A percentile compares a stretch with the other conserved stretches of the same genome.
These are phyloP conservation scores for Gambusia yucatana DNA, from an alignment of 2,797 vertebrate species.

Conservation along the genomic window DNA sequence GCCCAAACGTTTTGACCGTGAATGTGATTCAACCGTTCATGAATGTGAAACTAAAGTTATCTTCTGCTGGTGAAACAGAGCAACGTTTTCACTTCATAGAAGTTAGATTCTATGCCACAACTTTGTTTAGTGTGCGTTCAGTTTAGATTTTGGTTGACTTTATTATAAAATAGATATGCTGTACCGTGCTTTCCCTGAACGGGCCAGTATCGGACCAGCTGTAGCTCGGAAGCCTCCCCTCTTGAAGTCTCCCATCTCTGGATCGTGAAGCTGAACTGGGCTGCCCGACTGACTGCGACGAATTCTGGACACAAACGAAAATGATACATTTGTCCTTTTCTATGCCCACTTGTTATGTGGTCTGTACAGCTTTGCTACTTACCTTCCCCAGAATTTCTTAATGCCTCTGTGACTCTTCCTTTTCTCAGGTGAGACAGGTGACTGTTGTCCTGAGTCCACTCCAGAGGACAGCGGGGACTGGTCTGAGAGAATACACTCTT, in stretches of 20 bases:
- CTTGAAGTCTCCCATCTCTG: slow-evolving; percentile 88
- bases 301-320: slow-evolving; percentile 81
- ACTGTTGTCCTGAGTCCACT: slow-evolving; percentile 87
- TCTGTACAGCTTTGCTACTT: slow-evolving; percentile 60
- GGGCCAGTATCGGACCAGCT: slow-evolving; percentile 88
- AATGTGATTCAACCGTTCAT: not conserved
- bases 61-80: not conserved
- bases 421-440: slow-evolving; percentile 88
- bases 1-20: not conserved
- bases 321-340: not conserved
- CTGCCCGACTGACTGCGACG: slow-evolving; percentile 94
- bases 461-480: slow-evolving; percentile 88
- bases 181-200: slow-evolving; percentile 79
- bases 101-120: not conserved
- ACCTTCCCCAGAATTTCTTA: slow-evolving; percentile 97
- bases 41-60: not conserved
- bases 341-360: not conserved
- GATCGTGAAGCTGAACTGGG: slow-evolving; percentile 85
- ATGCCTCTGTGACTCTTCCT: slow-evolving; percentile 92
- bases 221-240: slow-evolving; percentile 93
- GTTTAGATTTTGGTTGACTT: not conserved
- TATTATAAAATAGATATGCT: not conserved
- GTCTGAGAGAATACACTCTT: slow-evolving; percentile 84
- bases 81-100: not conserved
- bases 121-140: not conserved